Evolutionary conservation across 2,888 invertebrate genomes (phyloP).

Genomic region (Leptopilina myrica): DNA sequence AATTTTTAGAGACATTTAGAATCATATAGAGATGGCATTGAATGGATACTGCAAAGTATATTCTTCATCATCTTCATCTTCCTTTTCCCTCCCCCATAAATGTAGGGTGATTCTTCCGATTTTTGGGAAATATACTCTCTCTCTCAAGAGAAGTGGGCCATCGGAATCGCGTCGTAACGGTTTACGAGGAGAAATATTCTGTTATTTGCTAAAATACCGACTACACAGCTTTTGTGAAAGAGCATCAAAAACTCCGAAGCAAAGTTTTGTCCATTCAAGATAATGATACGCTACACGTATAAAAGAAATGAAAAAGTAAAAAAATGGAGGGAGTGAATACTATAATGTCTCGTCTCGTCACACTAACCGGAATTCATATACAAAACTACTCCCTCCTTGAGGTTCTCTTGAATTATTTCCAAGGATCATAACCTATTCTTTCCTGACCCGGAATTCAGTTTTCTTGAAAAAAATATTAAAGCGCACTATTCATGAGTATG

Average conservation of each 20-base stretch:
- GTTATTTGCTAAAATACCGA: constrained; percentile 55
- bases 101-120: neutral
- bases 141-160: constrained; percentile 50
- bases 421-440: constrained; percentile 55
- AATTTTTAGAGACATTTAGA: too few relatives aligned
- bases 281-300: constrained; percentile 65
- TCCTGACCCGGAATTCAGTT: constrained; percentile 59
- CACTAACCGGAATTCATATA: constrained; percentile 62
- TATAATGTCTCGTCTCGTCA: constrained; percentile 61
- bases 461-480: constrained; percentile 48
- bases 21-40: neutral
- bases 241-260: constrained; percentile 17
- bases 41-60: neutral
- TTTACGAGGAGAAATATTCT: constrained; percentile 57
- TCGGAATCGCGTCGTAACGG: constrained; percentile 51
- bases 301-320: too few relatives aligned
- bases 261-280: constrained; percentile 47
- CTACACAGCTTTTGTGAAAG: constrained; percentile 37
- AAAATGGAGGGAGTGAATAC: constrained; percentile 51
- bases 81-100: neutral
- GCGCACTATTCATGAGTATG: constrained; percentile 12
- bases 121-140: constrained; percentile 45
- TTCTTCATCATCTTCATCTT: neutral
- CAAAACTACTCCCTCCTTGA: constrained; percentile 49
- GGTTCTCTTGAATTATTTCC: constrained; percentile 58